Conservation (phyloP, 1,140 invertebrate species). For the Mya arenaria region DNA sequence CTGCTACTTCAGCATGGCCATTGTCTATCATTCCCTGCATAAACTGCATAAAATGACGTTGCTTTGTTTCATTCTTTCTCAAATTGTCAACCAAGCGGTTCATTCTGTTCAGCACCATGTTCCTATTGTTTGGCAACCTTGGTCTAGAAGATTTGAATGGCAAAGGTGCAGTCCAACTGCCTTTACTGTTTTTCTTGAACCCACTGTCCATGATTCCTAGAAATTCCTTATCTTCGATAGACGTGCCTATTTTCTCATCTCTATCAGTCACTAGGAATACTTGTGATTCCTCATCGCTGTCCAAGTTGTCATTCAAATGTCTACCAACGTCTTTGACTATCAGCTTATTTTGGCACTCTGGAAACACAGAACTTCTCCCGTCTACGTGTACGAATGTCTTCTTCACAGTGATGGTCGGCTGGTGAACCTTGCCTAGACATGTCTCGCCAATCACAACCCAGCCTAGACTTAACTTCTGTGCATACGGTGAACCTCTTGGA, state of each 20-base stretch:
- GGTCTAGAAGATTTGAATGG: background rate
- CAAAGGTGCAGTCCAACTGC: too few species aligned
- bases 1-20: constrained; percentile 10
- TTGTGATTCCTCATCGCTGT: too few species aligned
- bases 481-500: too few species aligned
- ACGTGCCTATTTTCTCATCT: too few species aligned
- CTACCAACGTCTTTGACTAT: constrained; percentile 8
- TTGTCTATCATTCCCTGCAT: constrained; percentile 27
- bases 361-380: constrained; percentile 37
- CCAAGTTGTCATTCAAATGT: background rate
- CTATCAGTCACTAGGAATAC: too few species aligned
- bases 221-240: too few species aligned
- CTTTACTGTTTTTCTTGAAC: too few species aligned
- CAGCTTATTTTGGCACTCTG: constrained; percentile 39
- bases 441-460: constrained; percentile 53
- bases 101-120: background rate
- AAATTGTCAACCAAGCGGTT: constrained; percentile 11
- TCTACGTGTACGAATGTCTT: constrained; percentile 39
- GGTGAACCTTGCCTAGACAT: constrained; percentile 52
- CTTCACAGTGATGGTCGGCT: constrained; percentile 33
- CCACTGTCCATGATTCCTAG: too few species aligned
- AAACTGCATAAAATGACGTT: constrained; percentile 5
- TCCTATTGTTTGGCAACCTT: constrained; percentile 16
- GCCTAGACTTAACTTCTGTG: constrained; percentile 42
- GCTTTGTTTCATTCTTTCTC: constrained; percentile 14